Percentiles rank a stretch among this genome's conserved stretches.
phyloP scores from a whole-genome alignment of 2,888 invertebrate species.

The Eupithecia pulchellata region DNA sequence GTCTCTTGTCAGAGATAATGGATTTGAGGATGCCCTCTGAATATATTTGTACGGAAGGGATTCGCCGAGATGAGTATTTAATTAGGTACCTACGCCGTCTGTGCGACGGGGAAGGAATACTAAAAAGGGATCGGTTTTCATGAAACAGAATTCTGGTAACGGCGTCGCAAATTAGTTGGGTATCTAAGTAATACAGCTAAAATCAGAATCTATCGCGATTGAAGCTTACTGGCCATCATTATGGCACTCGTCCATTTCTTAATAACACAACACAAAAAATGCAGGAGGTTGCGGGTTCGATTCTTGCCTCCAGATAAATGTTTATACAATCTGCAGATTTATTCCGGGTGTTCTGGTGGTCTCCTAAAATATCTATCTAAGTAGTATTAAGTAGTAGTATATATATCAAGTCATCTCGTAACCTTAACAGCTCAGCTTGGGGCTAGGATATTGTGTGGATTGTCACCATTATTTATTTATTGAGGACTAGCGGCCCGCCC shows the following conservation, averaged over 20 bases:
- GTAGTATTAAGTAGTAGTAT: too few species aligned
- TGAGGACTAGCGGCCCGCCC: too few species aligned
- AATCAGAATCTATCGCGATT: background rate
- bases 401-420: too few species aligned
- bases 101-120: slow-evolving; percentile 39
- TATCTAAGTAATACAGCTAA: background rate
- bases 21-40: slow-evolving; percentile 62
- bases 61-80: slow-evolving; percentile 54
- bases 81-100: slow-evolving; percentile 50
- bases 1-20: slow-evolving; percentile 68
- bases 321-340: too few species aligned
- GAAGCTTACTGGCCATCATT: background rate
- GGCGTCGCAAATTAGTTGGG: background rate
- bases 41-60: slow-evolving; percentile 59
- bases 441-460: too few species aligned
- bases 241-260: background rate
- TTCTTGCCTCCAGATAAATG: too few species aligned
- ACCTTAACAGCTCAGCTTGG: too few species aligned
- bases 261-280: too few species aligned
- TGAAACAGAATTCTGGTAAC: slow-evolving; percentile 5
- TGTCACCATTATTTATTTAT: too few species aligned
- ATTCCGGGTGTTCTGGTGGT: too few species aligned
- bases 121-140: slow-evolving; percentile 21
- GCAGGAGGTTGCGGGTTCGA: too few species aligned
- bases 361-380: too few species aligned